Evolutionary conservation across 2,888 invertebrate species (phyloP).

Genomic region (Cheilosia impressa): DNA sequence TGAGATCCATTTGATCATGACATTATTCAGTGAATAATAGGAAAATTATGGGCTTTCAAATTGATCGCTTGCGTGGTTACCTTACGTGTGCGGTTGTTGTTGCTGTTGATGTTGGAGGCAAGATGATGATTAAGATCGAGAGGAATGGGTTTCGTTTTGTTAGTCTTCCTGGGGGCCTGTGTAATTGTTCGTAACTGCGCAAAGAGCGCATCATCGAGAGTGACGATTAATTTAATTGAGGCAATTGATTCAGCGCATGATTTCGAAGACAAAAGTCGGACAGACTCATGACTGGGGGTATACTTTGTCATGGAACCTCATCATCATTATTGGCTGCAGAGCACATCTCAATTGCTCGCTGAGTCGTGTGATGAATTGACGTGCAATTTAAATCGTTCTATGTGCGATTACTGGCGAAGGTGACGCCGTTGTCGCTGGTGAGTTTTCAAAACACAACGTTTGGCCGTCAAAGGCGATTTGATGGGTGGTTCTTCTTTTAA

Average conservation of each 20-base stretch:
- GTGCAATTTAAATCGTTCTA: background rate
- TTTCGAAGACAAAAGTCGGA: slow-evolving; percentile 59
- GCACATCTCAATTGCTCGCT: slow-evolving; percentile 38
- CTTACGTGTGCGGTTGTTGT: slow-evolving; percentile 20
- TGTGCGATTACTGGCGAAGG: slow-evolving; percentile 1
- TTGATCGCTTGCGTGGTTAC: slow-evolving; percentile 66
- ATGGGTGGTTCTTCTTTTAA: background rate
- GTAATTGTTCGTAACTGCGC: slow-evolving; percentile 23
- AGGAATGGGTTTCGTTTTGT: slow-evolving; percentile 20
- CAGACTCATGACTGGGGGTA: slow-evolving; percentile 28
- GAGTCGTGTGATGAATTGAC: slow-evolving; percentile 30
- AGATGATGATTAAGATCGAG: slow-evolving; percentile 44
- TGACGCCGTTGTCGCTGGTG: background rate
- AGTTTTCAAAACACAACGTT: background rate
- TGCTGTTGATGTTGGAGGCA: background rate
- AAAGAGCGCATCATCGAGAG: slow-evolving; percentile 59
- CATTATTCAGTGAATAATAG: slow-evolving; percentile 75
- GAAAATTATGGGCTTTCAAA: slow-evolving; percentile 73
- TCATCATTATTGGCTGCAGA: slow-evolving; percentile 17
- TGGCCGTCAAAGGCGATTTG: background rate
- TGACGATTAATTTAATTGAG: slow-evolving; percentile 73
- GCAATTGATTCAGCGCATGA: slow-evolving; percentile 71
- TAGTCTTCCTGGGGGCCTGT: slow-evolving; percentile 39
- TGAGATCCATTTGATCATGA: slow-evolving; percentile 70
- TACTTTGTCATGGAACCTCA: slow-evolving; percentile 46